Evolutionary conservation across 2,113 vertebrate species (phyloP).

Genomic region (Trogon melanurus): DNA sequence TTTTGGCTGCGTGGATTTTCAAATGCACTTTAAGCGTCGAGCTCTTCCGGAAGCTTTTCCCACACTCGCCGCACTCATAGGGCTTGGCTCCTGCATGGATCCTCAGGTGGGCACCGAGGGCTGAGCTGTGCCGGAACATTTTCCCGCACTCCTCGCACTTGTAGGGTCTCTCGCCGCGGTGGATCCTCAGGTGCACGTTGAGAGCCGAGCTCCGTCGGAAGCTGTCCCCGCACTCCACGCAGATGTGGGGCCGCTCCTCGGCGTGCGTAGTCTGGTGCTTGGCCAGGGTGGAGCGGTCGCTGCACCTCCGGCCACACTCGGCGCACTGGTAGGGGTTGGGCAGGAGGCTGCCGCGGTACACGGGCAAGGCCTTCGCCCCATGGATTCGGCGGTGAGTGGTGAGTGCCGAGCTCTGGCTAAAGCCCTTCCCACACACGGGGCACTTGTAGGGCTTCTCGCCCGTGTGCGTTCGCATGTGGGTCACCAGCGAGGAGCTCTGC

Average conservation of each 20-base stretch:
- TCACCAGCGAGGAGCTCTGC: constrained; percentile 59
- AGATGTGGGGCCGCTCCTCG: constrained; percentile 15
- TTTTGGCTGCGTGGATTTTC: constrained; percentile 82
- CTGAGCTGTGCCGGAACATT: constrained; percentile 69
- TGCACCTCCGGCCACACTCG: background rate
- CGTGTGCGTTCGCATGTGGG: constrained; percentile 27
- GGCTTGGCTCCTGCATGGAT: constrained; percentile 68
- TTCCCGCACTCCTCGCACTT: constrained; percentile 44
- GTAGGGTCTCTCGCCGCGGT: constrained; percentile 31
- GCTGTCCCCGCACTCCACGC: constrained; percentile 37
- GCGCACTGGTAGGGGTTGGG: background rate
- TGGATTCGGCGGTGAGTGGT: constrained; percentile 27
- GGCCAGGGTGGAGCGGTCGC: background rate
- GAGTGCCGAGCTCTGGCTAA: constrained; percentile 58
- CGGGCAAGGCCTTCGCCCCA: background rate
- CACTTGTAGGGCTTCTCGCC: constrained; percentile 64
- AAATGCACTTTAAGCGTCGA: constrained; percentile 76
- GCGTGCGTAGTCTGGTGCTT: background rate
- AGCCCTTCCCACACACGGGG: constrained; percentile 31
- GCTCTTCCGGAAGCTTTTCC: constrained; percentile 66
- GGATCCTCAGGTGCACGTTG: constrained; percentile 39
- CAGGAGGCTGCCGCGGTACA: background rate
- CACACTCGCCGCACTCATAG: constrained; percentile 44
- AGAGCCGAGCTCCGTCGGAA: constrained; percentile 49
- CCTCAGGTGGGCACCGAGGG: constrained; percentile 69